A percentile compares a stretch with the other conserved stretches of the same genome.
phyloP scores from a whole-genome alignment of 1,140 invertebrate species.

The Propsilocerus akamusi region DNA sequence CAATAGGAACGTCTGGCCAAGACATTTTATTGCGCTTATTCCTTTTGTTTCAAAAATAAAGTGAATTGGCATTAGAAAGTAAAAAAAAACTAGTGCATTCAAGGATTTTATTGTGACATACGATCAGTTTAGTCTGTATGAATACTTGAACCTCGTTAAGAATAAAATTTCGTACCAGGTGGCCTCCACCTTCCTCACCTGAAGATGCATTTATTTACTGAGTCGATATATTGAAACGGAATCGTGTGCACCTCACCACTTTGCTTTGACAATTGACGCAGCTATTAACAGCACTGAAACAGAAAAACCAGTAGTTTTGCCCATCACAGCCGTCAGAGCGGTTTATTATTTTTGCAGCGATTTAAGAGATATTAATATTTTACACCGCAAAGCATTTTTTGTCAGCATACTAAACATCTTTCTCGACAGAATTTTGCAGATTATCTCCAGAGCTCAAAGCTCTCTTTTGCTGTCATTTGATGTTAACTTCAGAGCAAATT shows the following conservation, averaged over 20 bases:
- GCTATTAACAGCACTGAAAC: conserved; percentile 17
- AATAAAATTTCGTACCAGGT: conserved; percentile 18
- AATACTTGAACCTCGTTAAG: conserved; percentile 38
- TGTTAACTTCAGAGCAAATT: conserved; percentile 40
- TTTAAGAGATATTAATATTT: conserved; percentile 25
- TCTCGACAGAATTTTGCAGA: conserved; percentile 16
- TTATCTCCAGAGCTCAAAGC: conserved; percentile 26
- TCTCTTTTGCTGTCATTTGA: conserved; percentile 52
- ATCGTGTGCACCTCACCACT: conserved; percentile 18
- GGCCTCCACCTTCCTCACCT: conserved; percentile 45
- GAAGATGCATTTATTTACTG: conserved; percentile 49
- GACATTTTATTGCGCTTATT: conserved; percentile 43
- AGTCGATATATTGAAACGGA: conserved; percentile 38
- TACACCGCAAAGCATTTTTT: conserved; percentile 15
- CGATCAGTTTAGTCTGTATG: conserved; percentile 42
- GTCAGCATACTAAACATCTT: conserved; percentile 17
- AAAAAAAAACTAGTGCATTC: conserved; percentile 18
- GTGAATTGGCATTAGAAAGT: no score
- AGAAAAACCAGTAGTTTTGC: conserved; percentile 18
- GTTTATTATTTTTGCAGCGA: conserved; percentile 32
- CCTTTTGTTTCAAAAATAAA: conserved; percentile 55
- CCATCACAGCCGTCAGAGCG: conserved; percentile 16
- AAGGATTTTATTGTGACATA: conserved; percentile 34
- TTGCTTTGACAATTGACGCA: conserved; percentile 16
- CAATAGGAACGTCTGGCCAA: conserved; percentile 54